A percentile compares a stretch with the other conserved stretches of the same genome.
Conservation (phyloP, 2,888 invertebrate species). For the Leucoma salicis region DNA sequence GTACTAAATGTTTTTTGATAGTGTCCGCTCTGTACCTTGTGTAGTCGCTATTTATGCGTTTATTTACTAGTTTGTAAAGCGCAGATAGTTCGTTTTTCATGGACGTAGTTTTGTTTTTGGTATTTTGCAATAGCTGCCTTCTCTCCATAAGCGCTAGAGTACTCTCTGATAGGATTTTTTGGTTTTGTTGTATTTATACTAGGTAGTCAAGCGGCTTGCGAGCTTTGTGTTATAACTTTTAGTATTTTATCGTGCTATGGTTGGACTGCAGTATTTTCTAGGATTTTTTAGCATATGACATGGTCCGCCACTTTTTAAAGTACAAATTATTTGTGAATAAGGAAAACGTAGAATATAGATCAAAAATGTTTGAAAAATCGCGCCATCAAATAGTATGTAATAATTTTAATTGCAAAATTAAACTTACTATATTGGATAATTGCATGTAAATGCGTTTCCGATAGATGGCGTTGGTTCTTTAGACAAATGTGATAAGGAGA, state of each 20-base stretch:
- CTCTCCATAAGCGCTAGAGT: constrained; percentile 2
- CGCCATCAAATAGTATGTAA: too few relatives aligned
- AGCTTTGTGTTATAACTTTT: constrained; percentile 1
- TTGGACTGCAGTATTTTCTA: background rate
- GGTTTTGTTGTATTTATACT: background rate
- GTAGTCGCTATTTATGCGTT: background rate
- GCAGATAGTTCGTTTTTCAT: background rate
- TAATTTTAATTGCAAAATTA: too few relatives aligned
- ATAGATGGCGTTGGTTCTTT: too few relatives aligned
- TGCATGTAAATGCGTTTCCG: too few relatives aligned
- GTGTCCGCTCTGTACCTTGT: background rate
- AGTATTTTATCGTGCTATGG: constrained; percentile 8
- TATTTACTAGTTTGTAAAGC: background rate
- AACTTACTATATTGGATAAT: too few relatives aligned
- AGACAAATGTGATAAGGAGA: too few relatives aligned
- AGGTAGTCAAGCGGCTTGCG: background rate
- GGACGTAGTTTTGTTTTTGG: background rate
- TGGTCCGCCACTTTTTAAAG: too few relatives aligned
- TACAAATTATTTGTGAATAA: too few relatives aligned
- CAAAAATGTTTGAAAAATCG: too few relatives aligned
- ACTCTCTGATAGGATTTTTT: constrained; percentile 7
- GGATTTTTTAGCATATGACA: background rate
- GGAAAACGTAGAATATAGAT: too few relatives aligned
- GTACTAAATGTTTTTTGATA: background rate
- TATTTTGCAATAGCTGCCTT: background rate